These are phyloP conservation scores for Malurus elegans DNA, from an alignment of 2,113 vertebrate genomes.

Conservation along the genomic window DNA sequence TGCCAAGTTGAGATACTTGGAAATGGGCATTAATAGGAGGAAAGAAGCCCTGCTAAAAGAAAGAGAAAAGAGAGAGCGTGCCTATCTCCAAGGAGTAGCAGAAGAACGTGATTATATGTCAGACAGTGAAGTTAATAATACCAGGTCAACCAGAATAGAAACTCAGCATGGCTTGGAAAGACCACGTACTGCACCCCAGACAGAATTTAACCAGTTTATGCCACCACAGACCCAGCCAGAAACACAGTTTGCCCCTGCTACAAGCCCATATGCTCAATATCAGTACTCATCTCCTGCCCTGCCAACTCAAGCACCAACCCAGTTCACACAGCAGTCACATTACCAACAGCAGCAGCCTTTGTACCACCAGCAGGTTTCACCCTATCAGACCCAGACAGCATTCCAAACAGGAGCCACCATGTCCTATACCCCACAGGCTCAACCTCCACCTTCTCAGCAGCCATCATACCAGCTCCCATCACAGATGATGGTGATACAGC, in stretches of 20 bases:
- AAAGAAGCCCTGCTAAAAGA: conserved; percentile 97
- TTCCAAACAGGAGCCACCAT: conserved; percentile 91
- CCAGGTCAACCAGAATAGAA: conserved; percentile 85
- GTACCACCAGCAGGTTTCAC: conserved; percentile 91
- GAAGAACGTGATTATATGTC: conserved; percentile 99
- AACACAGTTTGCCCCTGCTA: conserved; percentile 87
- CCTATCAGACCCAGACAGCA: conserved; percentile 89
- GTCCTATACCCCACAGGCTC: conserved; percentile 87
- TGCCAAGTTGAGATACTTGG: conserved; percentile 94
- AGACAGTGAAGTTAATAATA: conserved; percentile 95
- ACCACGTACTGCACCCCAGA: conserved; percentile 92
- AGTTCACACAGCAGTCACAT: conserved; percentile 88
- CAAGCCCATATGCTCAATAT: conserved; percentile 91
- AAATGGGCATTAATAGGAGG: conserved; percentile 98
- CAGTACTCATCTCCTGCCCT: conserved; percentile 85
- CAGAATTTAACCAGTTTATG: conserved; percentile 93
- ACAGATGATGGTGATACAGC: conserved; percentile 90
- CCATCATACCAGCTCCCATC: conserved; percentile 87
- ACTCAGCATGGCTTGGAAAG: conserved; percentile 86
- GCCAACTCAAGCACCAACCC: conserved; percentile 90
- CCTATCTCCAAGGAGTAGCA: conserved; percentile 96
- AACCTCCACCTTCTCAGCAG: conserved; percentile 82
- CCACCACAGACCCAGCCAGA: conserved; percentile 94
- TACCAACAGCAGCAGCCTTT: conserved; percentile 91
- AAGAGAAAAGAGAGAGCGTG: conserved; percentile 94